These are phyloP conservation scores for Chionomys nivalis DNA, from an alignment of 2,113 vertebrate genomes.

Conservation along the genomic window DNA sequence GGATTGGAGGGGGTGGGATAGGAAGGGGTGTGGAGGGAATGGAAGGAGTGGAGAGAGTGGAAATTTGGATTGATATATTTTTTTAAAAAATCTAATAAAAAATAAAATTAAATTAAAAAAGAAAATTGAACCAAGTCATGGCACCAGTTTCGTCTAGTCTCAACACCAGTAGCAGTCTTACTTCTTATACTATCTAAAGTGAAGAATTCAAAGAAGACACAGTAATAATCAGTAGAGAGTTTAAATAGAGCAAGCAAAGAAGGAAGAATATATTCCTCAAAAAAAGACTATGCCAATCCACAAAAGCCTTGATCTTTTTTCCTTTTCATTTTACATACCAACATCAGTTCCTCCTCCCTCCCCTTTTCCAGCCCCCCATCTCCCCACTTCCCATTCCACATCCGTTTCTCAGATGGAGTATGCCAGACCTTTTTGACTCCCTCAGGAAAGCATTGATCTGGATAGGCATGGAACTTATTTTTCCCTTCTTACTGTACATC, in stretches of 20 bases:
- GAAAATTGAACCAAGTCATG: background rate
- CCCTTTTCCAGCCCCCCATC: too few species aligned
- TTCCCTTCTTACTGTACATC: background rate
- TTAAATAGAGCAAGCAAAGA: background rate
- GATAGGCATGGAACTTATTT: background rate
- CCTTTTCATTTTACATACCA: too few species aligned
- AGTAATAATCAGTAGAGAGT: background rate
- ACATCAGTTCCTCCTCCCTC: too few species aligned
- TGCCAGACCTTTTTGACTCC: too few species aligned
- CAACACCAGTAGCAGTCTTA: background rate
- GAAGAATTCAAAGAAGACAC: background rate
- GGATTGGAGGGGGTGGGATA: too few species aligned
- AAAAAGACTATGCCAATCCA: background rate
- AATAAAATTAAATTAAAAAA: background rate
- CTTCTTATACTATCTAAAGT: background rate
- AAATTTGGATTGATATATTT: too few species aligned
- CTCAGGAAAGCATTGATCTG: too few species aligned
- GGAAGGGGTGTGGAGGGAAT: too few species aligned
- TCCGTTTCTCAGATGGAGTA: too few species aligned
- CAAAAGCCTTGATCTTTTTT: background rate
- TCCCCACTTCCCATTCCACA: too few species aligned
- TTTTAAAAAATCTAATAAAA: too few species aligned
- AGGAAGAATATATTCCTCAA: background rate
- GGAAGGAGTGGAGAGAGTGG: too few species aligned
- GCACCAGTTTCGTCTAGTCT: background rate